These are phyloP conservation scores for Fragum fragum DNA, from an alignment of 2,888 invertebrate species.

Conservation along the genomic window DNA sequence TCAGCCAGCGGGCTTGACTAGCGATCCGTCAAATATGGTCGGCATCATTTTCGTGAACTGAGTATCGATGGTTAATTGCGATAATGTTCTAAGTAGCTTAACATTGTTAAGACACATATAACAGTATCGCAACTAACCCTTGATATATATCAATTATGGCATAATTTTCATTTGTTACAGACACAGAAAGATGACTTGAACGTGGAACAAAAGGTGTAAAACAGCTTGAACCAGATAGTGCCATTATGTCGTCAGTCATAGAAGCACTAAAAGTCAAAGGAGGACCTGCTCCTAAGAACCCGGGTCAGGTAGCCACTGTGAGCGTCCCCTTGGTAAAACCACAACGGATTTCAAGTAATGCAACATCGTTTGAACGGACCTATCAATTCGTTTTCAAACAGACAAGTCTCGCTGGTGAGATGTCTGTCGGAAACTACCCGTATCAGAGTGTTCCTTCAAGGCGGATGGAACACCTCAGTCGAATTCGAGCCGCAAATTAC, in stretches of 20 bases:
- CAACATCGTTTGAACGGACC: slow-evolving; percentile 59
- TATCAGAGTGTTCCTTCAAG: slow-evolving; percentile 62
- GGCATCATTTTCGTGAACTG: no score
- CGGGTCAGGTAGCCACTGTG: slow-evolving; percentile 44
- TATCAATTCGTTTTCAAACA: slow-evolving; percentile 69
- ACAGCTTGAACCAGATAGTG: background rate
- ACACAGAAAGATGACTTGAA: slow-evolving; percentile 1
- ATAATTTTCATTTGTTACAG: background rate
- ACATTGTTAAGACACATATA: no score
- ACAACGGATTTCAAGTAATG: slow-evolving; percentile 36
- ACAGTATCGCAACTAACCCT: no score
- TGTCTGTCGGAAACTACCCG: slow-evolving; percentile 46
- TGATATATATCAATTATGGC: no score
- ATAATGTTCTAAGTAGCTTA: no score
- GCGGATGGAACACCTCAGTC: slow-evolving; percentile 67
- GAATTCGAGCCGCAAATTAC: slow-evolving; percentile 69
- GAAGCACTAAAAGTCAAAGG: slow-evolving; percentile 68
- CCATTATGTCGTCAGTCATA: slow-evolving; percentile 48
- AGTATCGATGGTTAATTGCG: no score
- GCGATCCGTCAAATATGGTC: no score
- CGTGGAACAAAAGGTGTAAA: background rate
- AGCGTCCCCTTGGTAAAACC: slow-evolving; percentile 54
- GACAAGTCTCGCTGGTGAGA: slow-evolving; percentile 36
- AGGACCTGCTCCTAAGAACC: slow-evolving; percentile 67
- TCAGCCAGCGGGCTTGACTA: no score